phyloP scores from a whole-genome alignment of 1,140 invertebrate genomes.

The Drosophila biarmipes region DNA sequence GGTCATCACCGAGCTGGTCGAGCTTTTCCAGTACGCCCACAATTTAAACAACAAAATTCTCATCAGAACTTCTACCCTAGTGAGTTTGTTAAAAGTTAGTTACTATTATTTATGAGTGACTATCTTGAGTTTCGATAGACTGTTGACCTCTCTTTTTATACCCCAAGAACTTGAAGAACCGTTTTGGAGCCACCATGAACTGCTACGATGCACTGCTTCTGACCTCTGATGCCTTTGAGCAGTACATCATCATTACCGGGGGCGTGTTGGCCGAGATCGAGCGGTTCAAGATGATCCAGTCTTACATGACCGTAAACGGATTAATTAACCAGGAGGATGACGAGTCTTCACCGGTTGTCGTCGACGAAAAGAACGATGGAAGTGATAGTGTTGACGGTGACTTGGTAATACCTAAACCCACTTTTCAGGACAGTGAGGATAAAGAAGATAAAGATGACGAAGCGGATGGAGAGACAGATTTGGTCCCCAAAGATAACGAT shows the following conservation, averaged over 20 bases:
- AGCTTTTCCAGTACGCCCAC: neutral
- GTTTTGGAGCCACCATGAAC: neutral
- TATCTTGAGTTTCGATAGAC: too few relatives aligned
- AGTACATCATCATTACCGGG: neutral
- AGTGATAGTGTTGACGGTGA: neutral
- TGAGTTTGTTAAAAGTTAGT: neutral
- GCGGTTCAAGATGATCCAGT: conserved; percentile 24
- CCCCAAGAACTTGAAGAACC: neutral
- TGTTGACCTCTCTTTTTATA: neutral
- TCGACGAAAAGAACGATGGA: neutral
- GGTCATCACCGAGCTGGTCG: neutral
- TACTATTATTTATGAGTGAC: too few relatives aligned
- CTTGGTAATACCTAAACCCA: neutral
- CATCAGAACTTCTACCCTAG: neutral
- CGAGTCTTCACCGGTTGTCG: too few relatives aligned
- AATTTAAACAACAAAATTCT: neutral
- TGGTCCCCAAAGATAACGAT: too few relatives aligned
- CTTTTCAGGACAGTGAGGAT: neutral
- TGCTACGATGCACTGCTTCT: conserved; percentile 3
- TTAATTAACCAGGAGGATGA: neutral
- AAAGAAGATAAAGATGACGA: too few relatives aligned
- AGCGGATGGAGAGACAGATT: too few relatives aligned
- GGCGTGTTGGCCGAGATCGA: neutral
- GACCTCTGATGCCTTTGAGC: conserved; percentile 11
- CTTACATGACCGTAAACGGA: conserved; percentile 8